Base-by-base conservation (phyloP, 2,797 vertebrate species). In the Chelmon rostratus region DNA sequence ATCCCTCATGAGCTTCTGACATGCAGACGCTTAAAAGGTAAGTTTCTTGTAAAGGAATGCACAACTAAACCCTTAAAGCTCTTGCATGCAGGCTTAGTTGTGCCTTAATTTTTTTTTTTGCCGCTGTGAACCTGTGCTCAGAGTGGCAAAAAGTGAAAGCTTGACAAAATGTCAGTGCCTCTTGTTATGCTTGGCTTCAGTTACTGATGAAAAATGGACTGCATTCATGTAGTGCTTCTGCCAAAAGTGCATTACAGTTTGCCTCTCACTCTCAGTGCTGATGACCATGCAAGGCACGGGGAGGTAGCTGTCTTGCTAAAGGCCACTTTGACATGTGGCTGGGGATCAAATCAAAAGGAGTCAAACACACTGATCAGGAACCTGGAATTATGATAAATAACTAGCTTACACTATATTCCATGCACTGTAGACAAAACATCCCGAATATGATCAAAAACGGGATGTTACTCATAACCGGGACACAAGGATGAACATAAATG, bases 401-500 rank as follows among this genome's bases (percentile, higher is more conserved):
- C 19, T 19, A 16, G 3, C 47, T 72, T 35, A 71, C 9, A 52
- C 13, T 11, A n/a, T 77, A 42, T 31, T 44, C 12, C 13, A 15
- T 63, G 10, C n/a, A 10, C 4, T 66, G 42, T 49, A n/a, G 37
- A 64, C 2, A 16, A 50, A 31, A 68, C 31, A 49, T 47, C 11
- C 18, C 0, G 56, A 70, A 82, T 73, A 47, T 65, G 2, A 78
- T 61, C 33, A 52, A 18, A 19, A 64, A 68, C 16, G 33, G 53
- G 67, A 69, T 73, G 59, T 70, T 81, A 72, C 61, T 77, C 31
- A 70, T 78, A 25, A 75, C 6, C 0, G 1, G 8, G 28, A 21
- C 31, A 42, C 13, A 19, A 6, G 21, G 23, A 75, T 57, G 63
- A 31, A 40, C 57, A 8, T 2, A 25, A 19, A 47, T 6, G 18